These are phyloP conservation scores for Trissolcus basalis DNA, from an alignment of 1,140 invertebrate species.

Conservation along the genomic window DNA sequence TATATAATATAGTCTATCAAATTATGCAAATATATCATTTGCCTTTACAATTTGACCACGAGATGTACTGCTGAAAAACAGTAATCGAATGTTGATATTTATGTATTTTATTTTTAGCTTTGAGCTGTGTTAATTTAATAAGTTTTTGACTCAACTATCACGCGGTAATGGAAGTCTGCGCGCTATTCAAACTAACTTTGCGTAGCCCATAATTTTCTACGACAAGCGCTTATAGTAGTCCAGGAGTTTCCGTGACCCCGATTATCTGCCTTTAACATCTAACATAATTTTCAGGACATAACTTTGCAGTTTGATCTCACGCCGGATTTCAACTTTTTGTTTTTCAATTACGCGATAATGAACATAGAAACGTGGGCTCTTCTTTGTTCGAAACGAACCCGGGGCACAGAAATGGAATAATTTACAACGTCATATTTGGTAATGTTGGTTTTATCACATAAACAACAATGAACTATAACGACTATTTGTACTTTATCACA, in stretches of 20 bases:
- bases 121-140: conserved; percentile 46
- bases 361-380: conserved; percentile 1
- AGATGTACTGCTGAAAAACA: too few species aligned
- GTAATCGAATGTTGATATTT: too few species aligned
- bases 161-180: conserved; percentile 30
- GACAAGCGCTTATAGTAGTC: conserved; percentile 49
- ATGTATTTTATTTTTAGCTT: conserved; percentile 15
- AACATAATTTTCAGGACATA: conserved; percentile 53
- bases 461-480: conserved; percentile 10
- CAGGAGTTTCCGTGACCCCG: conserved; percentile 49
- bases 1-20: too few species aligned
- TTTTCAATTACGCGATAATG: conserved; percentile 40
- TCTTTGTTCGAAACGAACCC: neutral
- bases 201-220: conserved; percentile 49
- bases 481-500: conserved; percentile 14
- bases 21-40: too few species aligned
- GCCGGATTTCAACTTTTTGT: conserved; percentile 28
- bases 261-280: conserved; percentile 52
- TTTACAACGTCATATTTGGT: neutral
- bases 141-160: conserved; percentile 47
- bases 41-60: too few species aligned
- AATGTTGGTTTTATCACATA: neutral
- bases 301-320: conserved; percentile 33
- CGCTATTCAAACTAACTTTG: conserved; percentile 44
- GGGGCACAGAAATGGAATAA: neutral